phyloP scores from a whole-genome alignment of 2,888 invertebrate species.

The Amiota communis region DNA sequence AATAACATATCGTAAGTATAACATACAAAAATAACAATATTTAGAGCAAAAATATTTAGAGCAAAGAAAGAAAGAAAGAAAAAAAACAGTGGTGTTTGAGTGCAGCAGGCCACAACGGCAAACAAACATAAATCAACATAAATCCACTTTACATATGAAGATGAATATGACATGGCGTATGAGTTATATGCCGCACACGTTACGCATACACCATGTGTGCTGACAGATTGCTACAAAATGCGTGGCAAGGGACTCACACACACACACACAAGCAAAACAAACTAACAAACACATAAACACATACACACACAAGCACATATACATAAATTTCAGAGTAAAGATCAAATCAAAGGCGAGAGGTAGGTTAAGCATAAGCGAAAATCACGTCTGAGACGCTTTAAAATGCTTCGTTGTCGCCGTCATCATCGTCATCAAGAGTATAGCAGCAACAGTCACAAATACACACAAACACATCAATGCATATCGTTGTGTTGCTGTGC shows the following conservation, averaged over 20 bases:
- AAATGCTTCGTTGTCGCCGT: neutral
- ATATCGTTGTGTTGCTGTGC: neutral
- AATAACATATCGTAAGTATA: neutral
- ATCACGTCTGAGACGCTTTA: neutral
- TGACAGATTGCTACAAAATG: constrained; percentile 39
- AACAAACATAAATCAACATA: constrained; percentile 41
- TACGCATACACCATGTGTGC: constrained; percentile 49
- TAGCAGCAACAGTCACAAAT: neutral
- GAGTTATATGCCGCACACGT: constrained; percentile 45
- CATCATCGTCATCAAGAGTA: neutral
- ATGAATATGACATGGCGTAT: constrained; percentile 41
- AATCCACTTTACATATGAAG: constrained; percentile 52
- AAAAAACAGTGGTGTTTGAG: neutral
- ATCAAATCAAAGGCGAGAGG: neutral
- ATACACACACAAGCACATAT: constrained; percentile 32
- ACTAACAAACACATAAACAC: neutral
- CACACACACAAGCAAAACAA: constrained; percentile 29
- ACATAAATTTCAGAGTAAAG: constrained; percentile 31
- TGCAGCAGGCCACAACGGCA: neutral
- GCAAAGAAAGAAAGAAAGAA: neutral
- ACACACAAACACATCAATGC: neutral
- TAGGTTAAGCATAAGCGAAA: neutral
- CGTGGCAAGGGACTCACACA: neutral
- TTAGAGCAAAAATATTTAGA: neutral
- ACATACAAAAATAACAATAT: neutral